A percentile compares a stretch with the other conserved stretches of the same genome.
phyloP scores from a whole-genome alignment of 2,888 invertebrate genomes.

The Torymus auratus region DNA sequence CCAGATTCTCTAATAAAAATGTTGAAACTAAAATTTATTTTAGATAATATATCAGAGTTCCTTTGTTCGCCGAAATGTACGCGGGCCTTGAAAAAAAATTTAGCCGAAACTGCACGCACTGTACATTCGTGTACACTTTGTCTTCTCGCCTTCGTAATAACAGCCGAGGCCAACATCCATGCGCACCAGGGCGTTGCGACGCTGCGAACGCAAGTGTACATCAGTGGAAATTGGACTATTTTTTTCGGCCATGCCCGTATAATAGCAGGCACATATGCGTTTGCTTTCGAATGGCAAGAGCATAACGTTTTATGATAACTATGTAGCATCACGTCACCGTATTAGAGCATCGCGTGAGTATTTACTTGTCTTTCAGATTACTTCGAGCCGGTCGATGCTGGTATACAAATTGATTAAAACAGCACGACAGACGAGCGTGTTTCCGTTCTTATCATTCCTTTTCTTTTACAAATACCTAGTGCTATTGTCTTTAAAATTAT shows the following conservation, averaged over 20 bases:
- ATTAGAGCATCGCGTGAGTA: conserved; percentile 27
- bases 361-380: conserved; percentile 38
- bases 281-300: not conserved
- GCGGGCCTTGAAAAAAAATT: conserved; percentile 22
- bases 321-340: conserved; percentile 1
- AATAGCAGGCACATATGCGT: too few species aligned
- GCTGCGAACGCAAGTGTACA: not conserved
- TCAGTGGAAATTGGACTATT: conserved; percentile 9
- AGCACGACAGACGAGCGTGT: not conserved
- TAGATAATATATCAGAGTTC: too few species aligned
- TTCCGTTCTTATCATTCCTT: too few species aligned
- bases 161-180: not conserved
- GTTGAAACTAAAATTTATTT: too few species aligned
- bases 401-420: conserved; percentile 21
- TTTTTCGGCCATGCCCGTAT: not conserved
- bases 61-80: too few species aligned
- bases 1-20: too few species aligned
- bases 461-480: too few species aligned
- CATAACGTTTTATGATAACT: not conserved
- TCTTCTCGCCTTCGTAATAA: not conserved
- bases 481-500: too few species aligned
- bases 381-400: not conserved
- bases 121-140: not conserved
- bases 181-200: too few species aligned
- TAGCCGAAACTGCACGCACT: not conserved